These are phyloP conservation scores for Pseudopodoces humilis DNA, from an alignment of 2,113 vertebrate genomes.

Conservation along the genomic window DNA sequence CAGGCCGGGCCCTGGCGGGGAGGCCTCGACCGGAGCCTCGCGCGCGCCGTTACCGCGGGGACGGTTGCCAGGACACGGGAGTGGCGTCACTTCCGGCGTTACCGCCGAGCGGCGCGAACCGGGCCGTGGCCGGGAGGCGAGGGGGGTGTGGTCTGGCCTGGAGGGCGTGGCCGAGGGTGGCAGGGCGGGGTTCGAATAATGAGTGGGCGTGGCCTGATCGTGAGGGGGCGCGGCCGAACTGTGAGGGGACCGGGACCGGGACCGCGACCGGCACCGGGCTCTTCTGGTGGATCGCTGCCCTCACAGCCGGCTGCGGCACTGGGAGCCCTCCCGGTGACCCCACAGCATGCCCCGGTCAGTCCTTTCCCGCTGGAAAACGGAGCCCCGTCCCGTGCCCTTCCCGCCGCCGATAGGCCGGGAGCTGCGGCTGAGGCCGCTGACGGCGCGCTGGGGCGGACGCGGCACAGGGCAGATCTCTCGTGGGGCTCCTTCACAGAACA, in stretches of 20 bases:
- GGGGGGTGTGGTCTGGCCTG: fast-evolving
- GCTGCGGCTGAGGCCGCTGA: background rate
- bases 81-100: conserved; percentile 46
- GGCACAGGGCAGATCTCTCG: background rate
- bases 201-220: fast-evolving
- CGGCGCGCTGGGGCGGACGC: background rate
- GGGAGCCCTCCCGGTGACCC: background rate
- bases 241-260: background rate
- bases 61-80: conserved; percentile 46
- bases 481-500: background rate
- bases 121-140: fast-evolving
- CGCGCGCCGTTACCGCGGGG: background rate
- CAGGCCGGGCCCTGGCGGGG: background rate
- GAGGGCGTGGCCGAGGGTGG: too few relatives aligned
- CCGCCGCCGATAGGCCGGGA: background rate
- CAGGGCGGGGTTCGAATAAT: fast-evolving
- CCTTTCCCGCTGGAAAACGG: background rate
- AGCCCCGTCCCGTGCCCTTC: background rate
- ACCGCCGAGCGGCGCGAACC: background rate
- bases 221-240: background rate
- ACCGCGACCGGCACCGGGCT: too few relatives aligned
- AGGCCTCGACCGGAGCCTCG: background rate
- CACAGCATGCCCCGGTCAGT: background rate
- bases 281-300: too few relatives aligned
- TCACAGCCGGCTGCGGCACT: background rate